Conservation (phyloP, 2,797 vertebrate genomes). For the Hemitrygon akajei region DNA sequence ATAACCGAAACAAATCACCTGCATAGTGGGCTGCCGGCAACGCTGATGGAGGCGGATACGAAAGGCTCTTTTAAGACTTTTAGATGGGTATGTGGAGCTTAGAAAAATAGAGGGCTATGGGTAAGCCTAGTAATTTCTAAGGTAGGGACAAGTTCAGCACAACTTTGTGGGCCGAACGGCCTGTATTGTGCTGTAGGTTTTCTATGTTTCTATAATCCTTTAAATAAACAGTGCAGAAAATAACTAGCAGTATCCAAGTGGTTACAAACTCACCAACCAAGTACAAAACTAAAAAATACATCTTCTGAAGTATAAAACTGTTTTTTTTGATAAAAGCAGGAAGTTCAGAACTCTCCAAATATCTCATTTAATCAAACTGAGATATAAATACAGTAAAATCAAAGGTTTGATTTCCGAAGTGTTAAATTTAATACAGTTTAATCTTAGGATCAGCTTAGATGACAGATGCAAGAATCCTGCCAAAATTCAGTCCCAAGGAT, state of each 20-base stretch:
- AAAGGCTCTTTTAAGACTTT: too few species aligned
- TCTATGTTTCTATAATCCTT: too few species aligned
- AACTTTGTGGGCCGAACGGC: too few species aligned
- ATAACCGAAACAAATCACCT: not conserved
- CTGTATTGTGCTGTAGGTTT: too few species aligned
- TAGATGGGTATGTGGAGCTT: too few species aligned
- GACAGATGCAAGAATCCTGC: not conserved
- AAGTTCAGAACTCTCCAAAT: not conserved
- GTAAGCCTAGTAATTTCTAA: too few species aligned
- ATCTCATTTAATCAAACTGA: too few species aligned
- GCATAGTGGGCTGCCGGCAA: too few species aligned
- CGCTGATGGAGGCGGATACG: too few species aligned
- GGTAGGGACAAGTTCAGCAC: too few species aligned
- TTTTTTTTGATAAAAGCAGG: not conserved
- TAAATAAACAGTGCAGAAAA: not conserved
- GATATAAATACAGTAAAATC: not conserved
- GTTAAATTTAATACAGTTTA: not conserved
- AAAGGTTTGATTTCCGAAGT: not conserved
- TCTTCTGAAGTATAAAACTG: not conserved
- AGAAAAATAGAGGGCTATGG: too few species aligned
- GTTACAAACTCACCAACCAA: not conserved
- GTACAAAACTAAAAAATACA: not conserved
- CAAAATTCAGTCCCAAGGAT: not conserved
- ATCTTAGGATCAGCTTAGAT: not conserved
- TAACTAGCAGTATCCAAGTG: not conserved